A percentile compares a stretch with the other conserved stretches of the same genome.
These are phyloP conservation scores for Epirrhoe tristata DNA, from an alignment of 2,888 invertebrate species.

Conservation along the genomic window DNA sequence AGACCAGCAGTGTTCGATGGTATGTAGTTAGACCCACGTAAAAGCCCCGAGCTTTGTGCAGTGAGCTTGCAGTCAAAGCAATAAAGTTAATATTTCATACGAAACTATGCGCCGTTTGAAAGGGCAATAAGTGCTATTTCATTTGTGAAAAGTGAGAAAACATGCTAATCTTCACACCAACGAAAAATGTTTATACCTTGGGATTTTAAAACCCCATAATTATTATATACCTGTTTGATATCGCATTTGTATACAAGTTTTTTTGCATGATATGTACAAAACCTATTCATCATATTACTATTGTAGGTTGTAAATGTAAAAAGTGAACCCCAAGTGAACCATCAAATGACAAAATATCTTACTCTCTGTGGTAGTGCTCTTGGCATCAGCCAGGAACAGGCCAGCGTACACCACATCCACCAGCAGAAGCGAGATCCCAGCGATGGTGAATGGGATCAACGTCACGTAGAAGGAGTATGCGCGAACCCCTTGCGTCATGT, in stretches of 20 bases:
- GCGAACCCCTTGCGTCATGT: slow-evolving; percentile 57
- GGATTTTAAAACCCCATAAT: too few relatives aligned
- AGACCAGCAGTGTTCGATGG: not conserved
- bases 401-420: slow-evolving; percentile 57
- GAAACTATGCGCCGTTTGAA: not conserved
- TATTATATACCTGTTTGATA: too few relatives aligned
- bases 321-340: too few relatives aligned
- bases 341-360: slow-evolving; percentile 19
- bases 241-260: too few relatives aligned
- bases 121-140: not conserved
- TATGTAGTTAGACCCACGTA: slow-evolving; percentile 1
- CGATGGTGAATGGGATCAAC: slow-evolving; percentile 64
- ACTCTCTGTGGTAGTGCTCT: slow-evolving; percentile 63
- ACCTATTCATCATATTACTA: too few relatives aligned
- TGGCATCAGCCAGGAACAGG: slow-evolving; percentile 61
- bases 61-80: slow-evolving; percentile 9
- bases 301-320: too few relatives aligned
- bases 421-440: slow-evolving; percentile 58
- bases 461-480: slow-evolving; percentile 64
- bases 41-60: slow-evolving; percentile 5
- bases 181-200: too few relatives aligned
- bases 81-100: slow-evolving; percentile 17
- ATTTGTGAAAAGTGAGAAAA: not conserved
- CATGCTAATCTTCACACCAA: too few relatives aligned
- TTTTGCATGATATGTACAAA: too few relatives aligned